Evolutionary conservation across 2,888 invertebrate species (phyloP).

Genomic region (Pristionchus entomophagus): DNA sequence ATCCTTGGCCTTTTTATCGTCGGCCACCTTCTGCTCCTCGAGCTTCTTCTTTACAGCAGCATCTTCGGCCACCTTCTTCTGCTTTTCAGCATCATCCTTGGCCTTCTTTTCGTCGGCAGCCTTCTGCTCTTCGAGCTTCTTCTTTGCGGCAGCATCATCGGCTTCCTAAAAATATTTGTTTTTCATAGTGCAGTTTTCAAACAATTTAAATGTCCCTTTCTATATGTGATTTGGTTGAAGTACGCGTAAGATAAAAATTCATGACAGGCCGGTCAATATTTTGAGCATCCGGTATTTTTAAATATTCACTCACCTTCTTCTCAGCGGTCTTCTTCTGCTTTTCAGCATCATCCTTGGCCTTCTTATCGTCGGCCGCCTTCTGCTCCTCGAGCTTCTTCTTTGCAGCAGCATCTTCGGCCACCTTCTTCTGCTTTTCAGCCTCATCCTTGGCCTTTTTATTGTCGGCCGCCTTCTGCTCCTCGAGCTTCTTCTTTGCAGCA

Average conservation of each 20-base stretch:
- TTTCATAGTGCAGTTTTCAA: too few species aligned
- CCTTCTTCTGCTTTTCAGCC: not conserved
- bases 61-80: not conserved
- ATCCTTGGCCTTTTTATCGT: not conserved
- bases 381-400: conserved; percentile 40
- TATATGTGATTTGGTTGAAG: too few species aligned
- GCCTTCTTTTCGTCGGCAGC: conserved; percentile 19
- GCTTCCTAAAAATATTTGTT: too few species aligned
- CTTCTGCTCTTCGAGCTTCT: not conserved
- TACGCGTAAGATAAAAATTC: too few species aligned
- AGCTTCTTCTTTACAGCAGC: conserved; percentile 22
- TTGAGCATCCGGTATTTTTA: too few species aligned
- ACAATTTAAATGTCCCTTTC: too few species aligned
- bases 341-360: conserved; percentile 15
- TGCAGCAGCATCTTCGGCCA: conserved; percentile 43
- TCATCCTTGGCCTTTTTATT: conserved; percentile 37
- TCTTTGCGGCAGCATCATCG: not conserved
- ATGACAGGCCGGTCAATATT: too few species aligned
- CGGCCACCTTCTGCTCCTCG: not conserved
- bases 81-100: not conserved
- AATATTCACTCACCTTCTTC: conserved; percentile 1
- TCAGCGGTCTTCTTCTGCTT: conserved; percentile 40
- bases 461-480: conserved; percentile 44
- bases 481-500: conserved; percentile 45
- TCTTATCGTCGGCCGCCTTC: conserved; percentile 46